phyloP scores from a whole-genome alignment of 2,797 vertebrate genomes.

The Gymnodraco acuticeps region DNA sequence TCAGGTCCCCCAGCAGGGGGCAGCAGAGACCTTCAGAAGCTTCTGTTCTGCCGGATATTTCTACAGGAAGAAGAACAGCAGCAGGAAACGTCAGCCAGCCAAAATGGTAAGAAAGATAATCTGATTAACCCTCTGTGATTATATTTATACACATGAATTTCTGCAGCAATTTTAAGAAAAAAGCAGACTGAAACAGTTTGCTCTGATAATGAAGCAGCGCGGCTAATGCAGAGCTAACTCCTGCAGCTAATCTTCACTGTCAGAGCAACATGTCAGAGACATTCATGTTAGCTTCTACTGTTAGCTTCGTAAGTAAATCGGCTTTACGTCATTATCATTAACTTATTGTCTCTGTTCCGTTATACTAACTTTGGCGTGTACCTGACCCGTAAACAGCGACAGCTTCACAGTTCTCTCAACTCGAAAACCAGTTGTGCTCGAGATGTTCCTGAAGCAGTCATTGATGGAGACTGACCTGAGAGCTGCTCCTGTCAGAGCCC shows the following conservation, averaged over 20 bases:
- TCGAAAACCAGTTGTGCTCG: too few species aligned
- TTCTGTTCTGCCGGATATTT: background rate
- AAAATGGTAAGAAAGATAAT: conserved; percentile 55
- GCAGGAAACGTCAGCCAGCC: conserved; percentile 24
- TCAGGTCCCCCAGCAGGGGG: background rate
- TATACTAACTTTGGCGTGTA: too few species aligned
- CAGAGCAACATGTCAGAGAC: background rate
- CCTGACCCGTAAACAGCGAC: too few species aligned
- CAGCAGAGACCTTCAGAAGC: conserved; percentile 4
- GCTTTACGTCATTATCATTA: too few species aligned
- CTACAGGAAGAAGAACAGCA: conserved; percentile 56
- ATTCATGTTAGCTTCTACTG: background rate
- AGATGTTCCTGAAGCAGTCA: too few species aligned
- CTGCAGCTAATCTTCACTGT: background rate
- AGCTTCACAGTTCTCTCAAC: too few species aligned
- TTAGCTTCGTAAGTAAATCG: background rate
- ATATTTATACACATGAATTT: background rate
- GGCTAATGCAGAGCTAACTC: background rate
- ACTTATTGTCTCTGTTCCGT: too few species aligned
- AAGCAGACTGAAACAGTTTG: background rate
- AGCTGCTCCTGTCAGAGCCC: too few species aligned
- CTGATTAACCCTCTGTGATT: background rate
- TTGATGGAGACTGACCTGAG: too few species aligned
- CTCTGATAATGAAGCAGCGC: background rate
- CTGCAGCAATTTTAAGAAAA: accelerated